phyloP scores from a whole-genome alignment of 1,140 invertebrate species.

The Drosophila ambigua region DNA sequence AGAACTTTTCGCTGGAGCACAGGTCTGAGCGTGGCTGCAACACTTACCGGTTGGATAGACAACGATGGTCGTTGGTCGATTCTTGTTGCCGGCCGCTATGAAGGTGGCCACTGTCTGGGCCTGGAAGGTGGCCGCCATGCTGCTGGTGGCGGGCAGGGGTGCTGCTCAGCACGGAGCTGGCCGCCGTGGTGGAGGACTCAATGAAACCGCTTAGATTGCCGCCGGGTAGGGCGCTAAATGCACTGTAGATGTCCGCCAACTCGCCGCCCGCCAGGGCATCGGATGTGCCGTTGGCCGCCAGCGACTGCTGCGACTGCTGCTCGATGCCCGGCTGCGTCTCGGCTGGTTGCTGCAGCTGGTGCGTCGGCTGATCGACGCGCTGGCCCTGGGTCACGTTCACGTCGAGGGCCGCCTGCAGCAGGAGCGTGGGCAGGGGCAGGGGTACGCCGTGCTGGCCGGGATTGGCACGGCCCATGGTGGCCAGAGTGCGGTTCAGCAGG shows the following conservation, averaged over 20 bases:
- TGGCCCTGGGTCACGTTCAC: constrained; percentile 43
- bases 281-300: constrained; percentile 17
- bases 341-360: neutral
- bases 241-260: constrained; percentile 37
- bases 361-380: constrained; percentile 28
- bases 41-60: constrained; percentile 82
- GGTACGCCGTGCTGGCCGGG: constrained; percentile 26
- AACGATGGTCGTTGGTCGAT: constrained; percentile 75
- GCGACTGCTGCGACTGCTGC: constrained; percentile 1
- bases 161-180: constrained; percentile 49
- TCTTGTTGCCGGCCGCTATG: constrained; percentile 73
- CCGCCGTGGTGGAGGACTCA: constrained; percentile 62
- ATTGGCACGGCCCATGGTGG: constrained; percentile 33
- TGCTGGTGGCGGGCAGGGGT: constrained; percentile 43
- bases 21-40: no score
- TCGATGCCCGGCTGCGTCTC: neutral
- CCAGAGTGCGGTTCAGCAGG: constrained; percentile 55
- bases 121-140: constrained; percentile 54
- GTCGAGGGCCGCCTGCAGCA: constrained; percentile 51
- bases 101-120: constrained; percentile 73
- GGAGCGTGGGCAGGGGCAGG: constrained; percentile 41
- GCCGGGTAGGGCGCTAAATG: constrained; percentile 31
- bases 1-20: no score
- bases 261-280: neutral
- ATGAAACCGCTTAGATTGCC: constrained; percentile 68